Conservation (phyloP, 2,888 invertebrate species). For the Pilophorus perplexus region DNA sequence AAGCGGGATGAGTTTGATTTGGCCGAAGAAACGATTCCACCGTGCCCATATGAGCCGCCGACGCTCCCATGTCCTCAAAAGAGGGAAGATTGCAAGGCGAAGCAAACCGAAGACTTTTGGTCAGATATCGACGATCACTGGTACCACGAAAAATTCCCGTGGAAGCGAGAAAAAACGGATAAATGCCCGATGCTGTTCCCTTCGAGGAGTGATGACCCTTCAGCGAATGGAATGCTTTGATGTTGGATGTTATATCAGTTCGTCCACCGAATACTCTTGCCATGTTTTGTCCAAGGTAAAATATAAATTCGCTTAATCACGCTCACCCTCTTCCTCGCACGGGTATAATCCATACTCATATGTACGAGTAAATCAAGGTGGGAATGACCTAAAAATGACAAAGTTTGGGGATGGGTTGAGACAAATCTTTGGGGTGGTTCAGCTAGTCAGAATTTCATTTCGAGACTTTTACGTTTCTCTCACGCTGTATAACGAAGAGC, state of each 20-base stretch:
- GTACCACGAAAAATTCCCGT: conserved; percentile 30
- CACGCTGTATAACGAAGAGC: too few relatives aligned
- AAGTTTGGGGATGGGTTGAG: not conserved
- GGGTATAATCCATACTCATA: too few relatives aligned
- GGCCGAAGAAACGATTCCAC: conserved; percentile 24
- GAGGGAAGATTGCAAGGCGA: not conserved
- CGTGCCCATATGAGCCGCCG: conserved; percentile 3
- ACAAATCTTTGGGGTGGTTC: not conserved
- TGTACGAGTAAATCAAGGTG: too few relatives aligned
- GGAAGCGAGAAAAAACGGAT: not conserved
- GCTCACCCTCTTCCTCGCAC: too few relatives aligned
- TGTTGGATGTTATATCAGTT: too few relatives aligned
- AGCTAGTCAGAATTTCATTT: too few relatives aligned
- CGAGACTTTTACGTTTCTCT: too few relatives aligned
- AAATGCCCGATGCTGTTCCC: not conserved
- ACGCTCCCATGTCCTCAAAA: not conserved
- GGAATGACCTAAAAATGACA: too few relatives aligned
- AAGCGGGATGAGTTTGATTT: not conserved
- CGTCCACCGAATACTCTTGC: not conserved
- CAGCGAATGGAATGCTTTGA: conserved; percentile 21
- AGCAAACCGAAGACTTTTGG: conserved; percentile 4
- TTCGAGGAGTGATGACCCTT: conserved; percentile 17
- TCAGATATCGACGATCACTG: conserved; percentile 24
- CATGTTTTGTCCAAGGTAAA: not conserved
- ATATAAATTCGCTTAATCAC: too few relatives aligned